Percentiles rank a stretch among this genome's conserved stretches.
Evolutionary conservation across 2,888 invertebrate species (phyloP).

Genomic region (Acleris cristana): DNA sequence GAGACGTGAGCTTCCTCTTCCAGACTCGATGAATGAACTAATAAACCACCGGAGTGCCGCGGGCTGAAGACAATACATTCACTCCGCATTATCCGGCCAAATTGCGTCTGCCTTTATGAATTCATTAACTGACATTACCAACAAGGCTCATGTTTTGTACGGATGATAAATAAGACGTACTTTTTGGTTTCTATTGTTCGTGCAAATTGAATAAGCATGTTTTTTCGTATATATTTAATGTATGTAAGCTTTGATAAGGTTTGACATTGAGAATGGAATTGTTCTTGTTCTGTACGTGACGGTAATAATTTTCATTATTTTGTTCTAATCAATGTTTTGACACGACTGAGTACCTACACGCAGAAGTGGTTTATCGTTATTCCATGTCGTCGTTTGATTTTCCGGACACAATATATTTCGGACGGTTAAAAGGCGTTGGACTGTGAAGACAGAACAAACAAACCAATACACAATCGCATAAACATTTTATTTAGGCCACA

Average conservation of each 20-base stretch:
- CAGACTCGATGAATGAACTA: conserved; percentile 8
- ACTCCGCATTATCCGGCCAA: conserved; percentile 53
- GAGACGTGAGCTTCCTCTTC: conserved; percentile 20
- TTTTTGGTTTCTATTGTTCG: conserved; percentile 14
- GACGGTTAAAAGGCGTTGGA: too few relatives aligned
- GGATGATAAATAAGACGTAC: conserved; percentile 32
- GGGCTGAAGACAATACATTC: conserved; percentile 47
- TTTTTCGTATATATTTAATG: neutral
- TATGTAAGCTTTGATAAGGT: neutral
- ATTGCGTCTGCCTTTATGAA: conserved; percentile 54
- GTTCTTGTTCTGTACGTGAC: too few relatives aligned
- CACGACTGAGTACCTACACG: too few relatives aligned
- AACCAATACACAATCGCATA: too few relatives aligned
- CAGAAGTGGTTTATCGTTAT: too few relatives aligned
- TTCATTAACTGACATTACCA: conserved; percentile 56
- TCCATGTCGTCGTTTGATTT: too few relatives aligned
- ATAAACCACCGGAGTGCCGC: conserved; percentile 24
- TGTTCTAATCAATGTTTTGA: too few relatives aligned
- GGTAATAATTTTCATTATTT: too few relatives aligned
- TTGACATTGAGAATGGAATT: too few relatives aligned
- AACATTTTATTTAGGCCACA: too few relatives aligned
- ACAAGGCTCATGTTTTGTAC: conserved; percentile 55
- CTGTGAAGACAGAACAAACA: too few relatives aligned
- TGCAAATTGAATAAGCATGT: conserved; percentile 1
- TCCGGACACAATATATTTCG: too few relatives aligned